Conservation (phyloP, 2,113 vertebrate genomes). For the Drymodes brunneopygia region DNA sequence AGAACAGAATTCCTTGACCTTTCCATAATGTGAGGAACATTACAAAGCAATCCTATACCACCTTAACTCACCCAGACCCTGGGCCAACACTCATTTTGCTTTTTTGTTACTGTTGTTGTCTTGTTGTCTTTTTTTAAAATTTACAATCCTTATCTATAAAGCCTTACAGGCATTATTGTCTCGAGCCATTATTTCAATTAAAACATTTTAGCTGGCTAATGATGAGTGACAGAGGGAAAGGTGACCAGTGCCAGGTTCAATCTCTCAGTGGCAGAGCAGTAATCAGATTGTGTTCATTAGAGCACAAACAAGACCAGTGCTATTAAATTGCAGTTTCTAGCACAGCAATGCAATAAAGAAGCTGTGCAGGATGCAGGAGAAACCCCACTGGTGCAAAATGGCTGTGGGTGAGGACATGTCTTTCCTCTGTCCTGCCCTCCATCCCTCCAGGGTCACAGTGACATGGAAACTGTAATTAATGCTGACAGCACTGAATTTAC, state of each 20-base stretch:
- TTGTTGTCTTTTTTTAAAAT: background rate
- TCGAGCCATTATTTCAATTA: conserved; percentile 33
- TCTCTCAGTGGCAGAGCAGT: conserved; percentile 32
- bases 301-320: conserved; percentile 8
- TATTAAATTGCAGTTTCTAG: conserved; percentile 45
- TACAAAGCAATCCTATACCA: background rate
- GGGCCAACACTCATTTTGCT: background rate
- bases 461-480: background rate
- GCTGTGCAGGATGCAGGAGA: background rate
- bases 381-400: background rate
- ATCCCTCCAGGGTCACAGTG: background rate
- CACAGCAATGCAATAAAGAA: conserved; percentile 55
- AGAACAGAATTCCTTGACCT: background rate
- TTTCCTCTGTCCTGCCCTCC: background rate
- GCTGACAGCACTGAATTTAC: background rate
- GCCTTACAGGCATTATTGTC: background rate
- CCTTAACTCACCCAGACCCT: background rate
- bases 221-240: conserved; percentile 32
- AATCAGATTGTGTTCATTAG: conserved; percentile 61
- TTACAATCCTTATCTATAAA: background rate
- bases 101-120: background rate
- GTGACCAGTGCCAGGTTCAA: conserved; percentile 42
- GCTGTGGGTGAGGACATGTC: background rate
- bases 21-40: background rate
- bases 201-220: conserved; percentile 15